Conservation (phyloP, 2,113 vertebrate species). For the Trinectes maculatus region DNA sequence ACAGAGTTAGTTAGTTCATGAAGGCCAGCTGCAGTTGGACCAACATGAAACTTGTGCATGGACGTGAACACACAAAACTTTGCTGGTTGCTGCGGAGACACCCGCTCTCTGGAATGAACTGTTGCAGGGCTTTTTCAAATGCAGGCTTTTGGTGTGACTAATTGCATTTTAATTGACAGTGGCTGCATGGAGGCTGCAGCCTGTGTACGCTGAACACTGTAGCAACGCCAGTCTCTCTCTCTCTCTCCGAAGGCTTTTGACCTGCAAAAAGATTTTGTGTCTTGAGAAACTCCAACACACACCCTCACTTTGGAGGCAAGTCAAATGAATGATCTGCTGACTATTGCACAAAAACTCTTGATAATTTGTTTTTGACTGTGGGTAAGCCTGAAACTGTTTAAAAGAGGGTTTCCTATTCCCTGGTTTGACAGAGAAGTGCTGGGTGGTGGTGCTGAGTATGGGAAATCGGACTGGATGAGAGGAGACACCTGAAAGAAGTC, state of each 20-base stretch:
- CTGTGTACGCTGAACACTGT: slow-evolving; percentile 29
- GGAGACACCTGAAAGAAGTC: slow-evolving; percentile 47
- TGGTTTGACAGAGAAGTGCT: slow-evolving; percentile 3
- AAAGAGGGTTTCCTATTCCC: not conserved
- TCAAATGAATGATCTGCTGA: not conserved
- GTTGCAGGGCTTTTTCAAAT: slow-evolving; percentile 49
- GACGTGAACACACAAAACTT: slow-evolving; percentile 37
- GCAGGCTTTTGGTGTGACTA: slow-evolving; percentile 72
- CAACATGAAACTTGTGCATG: slow-evolving; percentile 36
- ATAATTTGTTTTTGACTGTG: not conserved
- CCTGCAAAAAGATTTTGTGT: slow-evolving; percentile 12
- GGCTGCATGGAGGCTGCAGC: slow-evolving; percentile 16
- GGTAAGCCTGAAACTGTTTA: not conserved
- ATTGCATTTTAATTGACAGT: slow-evolving; percentile 81
- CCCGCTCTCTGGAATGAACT: slow-evolving; percentile 35
- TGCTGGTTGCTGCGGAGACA: slow-evolving; percentile 76
- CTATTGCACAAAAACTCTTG: not conserved
- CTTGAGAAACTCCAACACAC: not conserved
- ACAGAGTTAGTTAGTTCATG: slow-evolving; percentile 13
- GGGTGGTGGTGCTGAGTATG: slow-evolving; percentile 13
- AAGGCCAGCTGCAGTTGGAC: slow-evolving; percentile 61
- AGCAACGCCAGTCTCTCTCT: slow-evolving; percentile 7
- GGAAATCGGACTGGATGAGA: slow-evolving; percentile 23
- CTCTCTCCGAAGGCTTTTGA: slow-evolving; percentile 20
- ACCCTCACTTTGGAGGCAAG: not conserved